These are phyloP conservation scores for Plagodis dolabraria DNA, from an alignment of 2,888 invertebrate genomes.

Conservation along the genomic window DNA sequence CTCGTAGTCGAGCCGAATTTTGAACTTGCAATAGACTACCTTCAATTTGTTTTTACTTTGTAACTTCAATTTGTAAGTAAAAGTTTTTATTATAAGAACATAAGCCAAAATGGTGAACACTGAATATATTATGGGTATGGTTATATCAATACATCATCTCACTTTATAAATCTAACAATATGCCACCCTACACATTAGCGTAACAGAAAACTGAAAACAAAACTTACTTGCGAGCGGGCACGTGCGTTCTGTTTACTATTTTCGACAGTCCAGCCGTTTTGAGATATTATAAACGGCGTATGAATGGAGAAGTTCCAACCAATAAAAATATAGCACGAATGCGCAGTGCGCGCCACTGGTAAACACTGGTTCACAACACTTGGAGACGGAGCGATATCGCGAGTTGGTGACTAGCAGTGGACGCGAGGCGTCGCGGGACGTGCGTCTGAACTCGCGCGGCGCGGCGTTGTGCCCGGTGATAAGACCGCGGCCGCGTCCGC, in stretches of 20 bases:
- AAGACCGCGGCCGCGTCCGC: slow-evolving; percentile 73
- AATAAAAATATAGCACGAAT: slow-evolving; percentile 55
- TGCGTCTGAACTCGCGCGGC: slow-evolving; percentile 72
- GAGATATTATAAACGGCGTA: slow-evolving; percentile 52
- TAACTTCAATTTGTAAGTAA: no score
- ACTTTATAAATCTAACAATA: no score
- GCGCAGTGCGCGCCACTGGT: slow-evolving; percentile 68
- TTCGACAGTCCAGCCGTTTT: slow-evolving; percentile 69
- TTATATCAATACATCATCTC: no score
- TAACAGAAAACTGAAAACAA: no score
- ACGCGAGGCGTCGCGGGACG: slow-evolving; percentile 62
- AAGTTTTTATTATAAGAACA: no score
- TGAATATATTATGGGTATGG: no score
- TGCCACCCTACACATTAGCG: no score
- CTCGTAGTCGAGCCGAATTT: no score
- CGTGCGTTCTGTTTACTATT: slow-evolving; percentile 79
- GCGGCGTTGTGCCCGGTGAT: slow-evolving; percentile 80
- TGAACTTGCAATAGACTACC: no score
- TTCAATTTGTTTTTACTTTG: no score
- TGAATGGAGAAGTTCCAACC: slow-evolving; percentile 55
- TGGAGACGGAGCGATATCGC: slow-evolving; percentile 50
- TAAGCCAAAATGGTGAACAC: no score
- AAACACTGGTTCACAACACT: slow-evolving; percentile 58
- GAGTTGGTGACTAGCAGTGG: slow-evolving; percentile 62
- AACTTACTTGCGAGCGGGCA: slow-evolving; percentile 79